Evolutionary conservation across 2,888 invertebrate genomes (phyloP).

Genomic region (Plagiodera versicolora): DNA sequence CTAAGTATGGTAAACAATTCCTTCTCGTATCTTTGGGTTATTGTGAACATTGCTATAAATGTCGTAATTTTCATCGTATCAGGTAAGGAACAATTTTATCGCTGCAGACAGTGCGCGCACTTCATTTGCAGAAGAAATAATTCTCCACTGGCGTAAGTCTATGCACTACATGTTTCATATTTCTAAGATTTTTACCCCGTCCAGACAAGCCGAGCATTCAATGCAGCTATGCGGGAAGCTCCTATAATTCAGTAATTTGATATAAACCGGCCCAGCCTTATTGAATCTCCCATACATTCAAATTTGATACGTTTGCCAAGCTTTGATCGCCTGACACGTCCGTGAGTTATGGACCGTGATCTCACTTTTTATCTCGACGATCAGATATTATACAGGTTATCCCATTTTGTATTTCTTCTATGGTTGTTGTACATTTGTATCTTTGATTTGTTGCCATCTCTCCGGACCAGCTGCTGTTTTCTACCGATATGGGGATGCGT

Average conservation of each 20-base stretch:
- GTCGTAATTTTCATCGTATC: too few species aligned
- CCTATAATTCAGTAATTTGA: slow-evolving; percentile 33
- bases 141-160: too few species aligned
- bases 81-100: too few species aligned
- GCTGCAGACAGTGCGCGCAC: too few species aligned
- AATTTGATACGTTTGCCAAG: slow-evolving; percentile 36
- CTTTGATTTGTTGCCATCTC: slow-evolving; percentile 31
- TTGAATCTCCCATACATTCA: slow-evolving; percentile 30
- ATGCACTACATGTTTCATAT: too few species aligned
- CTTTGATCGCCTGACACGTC: slow-evolving; percentile 33
- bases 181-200: not conserved
- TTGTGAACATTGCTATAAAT: too few species aligned
- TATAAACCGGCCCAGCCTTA: slow-evolving; percentile 23
- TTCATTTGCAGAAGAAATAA: too few species aligned
- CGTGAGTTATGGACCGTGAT: slow-evolving; percentile 34
- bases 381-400: slow-evolving; percentile 31
- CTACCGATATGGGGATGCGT: slow-evolving; percentile 22
- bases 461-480: slow-evolving; percentile 28
- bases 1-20: too few species aligned
- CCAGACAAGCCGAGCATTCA: not conserved
- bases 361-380: slow-evolving; percentile 33
- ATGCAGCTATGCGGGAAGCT: slow-evolving; percentile 6
- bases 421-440: slow-evolving; percentile 26
- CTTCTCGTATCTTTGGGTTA: too few species aligned
- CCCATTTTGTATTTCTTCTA: slow-evolving; percentile 30